Conservation (phyloP, 2,113 vertebrate genomes). For the Istiophorus platypterus region DNA sequence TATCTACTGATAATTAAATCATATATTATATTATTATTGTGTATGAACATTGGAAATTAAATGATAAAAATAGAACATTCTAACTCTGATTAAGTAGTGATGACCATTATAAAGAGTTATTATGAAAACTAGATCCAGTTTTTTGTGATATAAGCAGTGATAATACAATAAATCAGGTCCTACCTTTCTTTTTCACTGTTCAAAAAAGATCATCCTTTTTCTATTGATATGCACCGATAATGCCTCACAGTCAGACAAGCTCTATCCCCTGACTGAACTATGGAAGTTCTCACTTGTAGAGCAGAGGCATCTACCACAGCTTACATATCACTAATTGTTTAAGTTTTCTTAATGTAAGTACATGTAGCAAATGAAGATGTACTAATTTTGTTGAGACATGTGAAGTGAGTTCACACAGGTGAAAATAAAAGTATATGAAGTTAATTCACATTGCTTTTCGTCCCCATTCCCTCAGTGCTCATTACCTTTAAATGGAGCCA, state of each 20-base stretch:
- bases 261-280: neutral
- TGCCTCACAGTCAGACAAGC: neutral
- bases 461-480: constrained; percentile 83
- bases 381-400: constrained; percentile 76
- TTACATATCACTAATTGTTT: constrained; percentile 31
- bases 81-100: too few species aligned
- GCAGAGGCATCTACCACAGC: neutral
- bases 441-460: constrained; percentile 90
- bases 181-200: neutral
- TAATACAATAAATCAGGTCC: neutral
- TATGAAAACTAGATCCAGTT: too few species aligned
- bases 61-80: too few species aligned
- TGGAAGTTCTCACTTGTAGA: constrained; percentile 1
- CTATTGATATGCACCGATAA: neutral
- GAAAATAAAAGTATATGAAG: constrained; percentile 87
- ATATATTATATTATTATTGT: too few species aligned
- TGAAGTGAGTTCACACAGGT: constrained; percentile 85
- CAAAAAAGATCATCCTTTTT: neutral
- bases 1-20: too few species aligned
- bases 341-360: constrained; percentile 49
- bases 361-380: constrained; percentile 76
- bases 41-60: too few species aligned
- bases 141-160: neutral
- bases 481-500: constrained; percentile 93
- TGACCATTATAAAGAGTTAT: too few species aligned